phyloP scores from a whole-genome alignment of 92 coral and sea anemone genomes.

The Parazoanthus atlanticus region DNA sequence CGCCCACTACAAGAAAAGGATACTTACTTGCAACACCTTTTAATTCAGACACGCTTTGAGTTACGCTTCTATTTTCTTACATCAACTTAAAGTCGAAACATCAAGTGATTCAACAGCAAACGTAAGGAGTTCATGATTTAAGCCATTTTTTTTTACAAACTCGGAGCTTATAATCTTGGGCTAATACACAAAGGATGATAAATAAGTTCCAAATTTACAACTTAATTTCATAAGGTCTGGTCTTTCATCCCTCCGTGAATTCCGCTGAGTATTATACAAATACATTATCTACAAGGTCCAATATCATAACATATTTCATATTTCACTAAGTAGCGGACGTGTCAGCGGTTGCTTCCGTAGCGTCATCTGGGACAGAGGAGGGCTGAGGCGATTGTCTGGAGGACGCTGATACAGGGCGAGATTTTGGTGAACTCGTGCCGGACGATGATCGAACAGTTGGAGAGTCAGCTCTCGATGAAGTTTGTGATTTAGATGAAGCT shows the following conservation, averaged over 20 bases:
- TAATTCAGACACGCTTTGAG: background rate
- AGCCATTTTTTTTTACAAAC: background rate
- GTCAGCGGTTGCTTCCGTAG: slow-evolving; percentile 44
- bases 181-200: background rate
- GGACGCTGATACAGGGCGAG: slow-evolving; percentile 83
- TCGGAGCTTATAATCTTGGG: too few species aligned
- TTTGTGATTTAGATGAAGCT: slow-evolving; percentile 55
- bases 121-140: background rate
- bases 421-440: slow-evolving; percentile 62
- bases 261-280: background rate
- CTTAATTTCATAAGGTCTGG: background rate
- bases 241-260: background rate
- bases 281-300: slow-evolving; percentile 1
- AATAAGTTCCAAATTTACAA: too few species aligned
- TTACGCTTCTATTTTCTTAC: background rate
- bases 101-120: background rate
- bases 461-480: slow-evolving; percentile 68
- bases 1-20: background rate
- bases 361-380: slow-evolving; percentile 57
- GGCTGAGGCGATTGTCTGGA: slow-evolving; percentile 76
- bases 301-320: background rate
- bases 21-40: too few species aligned
- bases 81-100: background rate
- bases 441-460: slow-evolving; percentile 59
- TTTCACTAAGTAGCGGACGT: slow-evolving; percentile 8